Evolutionary conservation across 2,797 vertebrate genomes (phyloP), one percentile per base, ranked within the genome.

Genomic region (Rhynchotus rufescens): DNA sequence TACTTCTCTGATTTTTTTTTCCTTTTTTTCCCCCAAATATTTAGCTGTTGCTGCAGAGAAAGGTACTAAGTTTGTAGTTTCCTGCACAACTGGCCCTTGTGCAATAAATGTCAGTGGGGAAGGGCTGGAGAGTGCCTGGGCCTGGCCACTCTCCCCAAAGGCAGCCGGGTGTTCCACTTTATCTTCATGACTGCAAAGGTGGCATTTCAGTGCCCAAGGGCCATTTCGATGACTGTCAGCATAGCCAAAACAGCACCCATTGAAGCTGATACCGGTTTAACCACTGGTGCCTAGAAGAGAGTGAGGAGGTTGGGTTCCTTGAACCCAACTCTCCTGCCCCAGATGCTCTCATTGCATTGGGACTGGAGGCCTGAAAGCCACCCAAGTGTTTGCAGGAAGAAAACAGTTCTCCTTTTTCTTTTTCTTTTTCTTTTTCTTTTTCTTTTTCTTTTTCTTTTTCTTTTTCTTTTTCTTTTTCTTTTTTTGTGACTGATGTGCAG

Each of bases 401-500:
- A 51, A 51, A 45, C 7, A 36, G 23, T 2, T n/a, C 32, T 28
- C 28, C 22, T 28, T 23, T n/a, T 44, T 21, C 13, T 2, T 42
- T 22, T 45, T 45, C 21, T 21, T 47, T 47, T 47, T 22, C 10
- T 47, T 42, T 42, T 20, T 60, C 54, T 77, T 65, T 34, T 10
- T 40, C 40, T 40, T 12, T 13, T 40, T 13, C 38, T 13, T 10
- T 40, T 10, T 40, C 12, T 40, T 17, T 61, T 51, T 78, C 73
- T 38, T 36, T 36, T 10, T 36, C 36, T 42, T 21, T 17, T 2
- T 40, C 40, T 40, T 12, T 14, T 40, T 14, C 40, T 14, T 40
- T 40, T 40, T 40, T 40, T 40, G 40, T 40, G 40, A 40, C 40
- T 40, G 40, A 14, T 34, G 6, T 62, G 26, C 0, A 0, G 20